A percentile compares a stretch with the other conserved stretches of the same genome.
phyloP scores from a whole-genome alignment of 1,140 invertebrate species.

The Bombus pascuorum region DNA sequence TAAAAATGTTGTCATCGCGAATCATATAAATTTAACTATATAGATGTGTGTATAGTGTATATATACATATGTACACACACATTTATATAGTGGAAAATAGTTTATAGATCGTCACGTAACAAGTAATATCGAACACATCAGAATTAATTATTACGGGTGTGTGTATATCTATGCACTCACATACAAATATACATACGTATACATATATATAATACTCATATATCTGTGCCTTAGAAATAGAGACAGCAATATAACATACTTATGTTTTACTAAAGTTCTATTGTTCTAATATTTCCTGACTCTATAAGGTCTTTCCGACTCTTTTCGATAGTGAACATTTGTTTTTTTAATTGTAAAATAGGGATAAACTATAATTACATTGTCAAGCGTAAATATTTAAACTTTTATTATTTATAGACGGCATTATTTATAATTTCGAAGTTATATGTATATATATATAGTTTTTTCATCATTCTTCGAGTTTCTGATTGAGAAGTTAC shows the following conservation, averaged over 20 bases:
- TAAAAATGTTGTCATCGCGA: not conserved
- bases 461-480: constrained; percentile 41
- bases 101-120: constrained; percentile 36
- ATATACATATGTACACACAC: not conserved
- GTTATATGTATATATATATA: not conserved
- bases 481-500: constrained; percentile 40
- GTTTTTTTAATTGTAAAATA: constrained; percentile 11
- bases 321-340: constrained; percentile 10
- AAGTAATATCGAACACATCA: constrained; percentile 52
- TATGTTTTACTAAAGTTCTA: constrained; percentile 22
- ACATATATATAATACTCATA: constrained; percentile 41
- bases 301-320: not conserved
- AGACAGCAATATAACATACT: constrained; percentile 38
- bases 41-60: not conserved
- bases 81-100: constrained; percentile 13
- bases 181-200: constrained; percentile 18
- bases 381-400: not conserved
- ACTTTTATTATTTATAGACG: constrained; percentile 3
- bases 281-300: not conserved
- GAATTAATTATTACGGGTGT: constrained; percentile 48
- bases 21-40: constrained; percentile 8
- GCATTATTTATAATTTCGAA: constrained; percentile 9
- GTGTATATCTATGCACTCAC: not conserved
- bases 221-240: constrained; percentile 64
- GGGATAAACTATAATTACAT: not conserved